Base-by-base conservation (phyloP, 1,140 invertebrate species). In the Nomia melanderi region DNA sequence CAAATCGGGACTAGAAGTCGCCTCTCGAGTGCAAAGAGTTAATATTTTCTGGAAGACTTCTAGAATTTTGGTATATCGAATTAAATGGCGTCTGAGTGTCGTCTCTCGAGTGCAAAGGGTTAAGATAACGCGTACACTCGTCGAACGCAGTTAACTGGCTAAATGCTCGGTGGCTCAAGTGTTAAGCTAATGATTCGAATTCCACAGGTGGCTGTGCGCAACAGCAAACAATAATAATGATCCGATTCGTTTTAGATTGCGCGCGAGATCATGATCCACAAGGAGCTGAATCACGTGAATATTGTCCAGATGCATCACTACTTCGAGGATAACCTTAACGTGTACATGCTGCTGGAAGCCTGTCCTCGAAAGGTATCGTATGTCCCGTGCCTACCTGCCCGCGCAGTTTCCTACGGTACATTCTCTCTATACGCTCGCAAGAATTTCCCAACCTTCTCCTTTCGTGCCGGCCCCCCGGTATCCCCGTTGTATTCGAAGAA, bases 311-410 rank as follows among this genome's bases (percentile, higher is more conserved):
- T 97, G 89, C 92, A 95, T 86, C 92, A 92, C 50, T 95, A 94
- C 87, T 96, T 96, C 90, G 96, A 96, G 89, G 95, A 97, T 90
- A 88, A 91, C 39, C 91, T 95, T 44, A 94, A 95, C 90, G 95
- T 96, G 5, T 97, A 96, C 87, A 95, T 96, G 86, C 89, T 96
- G 12, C 88, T 96, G 54, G 96, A 96, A 89, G 89, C 96, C 41
- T 96, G 96, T 89, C 91, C 94, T 86, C 92, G 88, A 86, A 91
- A 96, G 91, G 95, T 95, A 92, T 91, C 71, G 50, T 44, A 20
- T 70, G n/a, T 73, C 44, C 56, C 65, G 9, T 53, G 70, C 56
- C 39, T 70, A 76, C 53, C 25, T 78, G 44, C 59, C 31, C 53
- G 41, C 53, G 54, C 77, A 54, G 17, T 75, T 75, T 56, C 33